Base-by-base conservation (phyloP, 2,113 vertebrate genomes). In the human (Homo sapiens) region DNA sequence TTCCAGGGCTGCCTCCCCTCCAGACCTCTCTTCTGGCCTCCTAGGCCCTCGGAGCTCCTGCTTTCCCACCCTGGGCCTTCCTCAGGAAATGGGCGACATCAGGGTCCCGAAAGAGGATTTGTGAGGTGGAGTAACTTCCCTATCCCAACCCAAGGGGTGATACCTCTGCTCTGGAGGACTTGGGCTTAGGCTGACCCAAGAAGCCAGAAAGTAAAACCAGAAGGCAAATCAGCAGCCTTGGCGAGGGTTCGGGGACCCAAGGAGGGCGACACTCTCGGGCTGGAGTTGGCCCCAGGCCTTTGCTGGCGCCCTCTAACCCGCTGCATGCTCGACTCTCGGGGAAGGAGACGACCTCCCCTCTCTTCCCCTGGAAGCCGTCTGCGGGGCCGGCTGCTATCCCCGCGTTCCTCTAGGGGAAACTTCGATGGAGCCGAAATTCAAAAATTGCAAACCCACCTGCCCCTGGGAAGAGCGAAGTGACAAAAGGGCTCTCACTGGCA, bases 31-130 rank as follows among this genome's bases (percentile, higher is more conserved):
- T 48, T 61, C 68, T 20, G 52, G 82, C 48, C 11, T 35, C 38
- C 4, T 1, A 0, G 12, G 48, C 7, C 22, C 38, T 6, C 14
- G 4, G 8, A 1, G n/a, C 57, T 32, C 38, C 30, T 40, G 23
- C 52, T 11, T 12, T 43, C 30, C 25, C 0, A 8, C 38, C 23
- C 23, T 59, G 43, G 38, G 14, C 6, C 30, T 59, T 89, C 76
- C 8, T 72, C 2, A 0, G 35, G 23, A 32, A 38, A 83, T 45
- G 8, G 25, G 3, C 0, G 0, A 45, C 4, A 30, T 17, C 85
- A 14, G 61, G 6, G 27, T 16, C 73, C 48, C 38, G 7, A 23
- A 64, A 52, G 43, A 61, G 30, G 16, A 4, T 38, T 94, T 73
- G 52, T 35, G 57, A 59, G 12, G 40, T 23, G 3, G 30, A 3